Evolutionary conservation across 1,140 invertebrate species (phyloP).

Genomic region (Procambarus virginalis): DNA sequence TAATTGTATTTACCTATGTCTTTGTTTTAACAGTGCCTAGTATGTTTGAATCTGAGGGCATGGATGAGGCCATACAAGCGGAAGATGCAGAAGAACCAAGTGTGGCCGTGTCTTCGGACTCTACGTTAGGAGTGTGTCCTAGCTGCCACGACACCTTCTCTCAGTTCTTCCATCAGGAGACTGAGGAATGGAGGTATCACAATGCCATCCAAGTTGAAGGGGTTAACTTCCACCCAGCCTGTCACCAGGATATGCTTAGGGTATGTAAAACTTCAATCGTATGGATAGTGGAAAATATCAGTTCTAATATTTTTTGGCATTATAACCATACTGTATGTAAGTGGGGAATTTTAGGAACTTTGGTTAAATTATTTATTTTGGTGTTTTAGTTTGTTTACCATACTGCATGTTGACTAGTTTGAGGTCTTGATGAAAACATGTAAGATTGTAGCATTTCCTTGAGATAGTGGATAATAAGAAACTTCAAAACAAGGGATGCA

Average conservation of each 20-base stretch:
- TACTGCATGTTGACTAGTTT: no score
- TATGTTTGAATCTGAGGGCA: conserved; percentile 86
- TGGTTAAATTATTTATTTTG: no score
- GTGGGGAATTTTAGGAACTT: no score
- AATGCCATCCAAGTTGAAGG: conserved; percentile 86
- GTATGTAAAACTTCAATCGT: conserved; percentile 74
- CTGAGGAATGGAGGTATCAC: conserved; percentile 95
- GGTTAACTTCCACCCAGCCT: conserved; percentile 91
- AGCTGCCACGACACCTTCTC: conserved; percentile 94
- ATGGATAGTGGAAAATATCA: background rate
- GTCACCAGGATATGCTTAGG: conserved; percentile 89
- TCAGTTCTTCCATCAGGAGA: conserved; percentile 95
- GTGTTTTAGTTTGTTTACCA: no score
- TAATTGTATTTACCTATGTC: background rate
- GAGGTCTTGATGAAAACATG: no score
- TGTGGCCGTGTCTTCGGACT: conserved; percentile 76
- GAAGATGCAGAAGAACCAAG: conserved; percentile 76
- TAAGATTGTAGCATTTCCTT: no score
- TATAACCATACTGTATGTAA: no score
- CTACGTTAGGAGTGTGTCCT: conserved; percentile 81
- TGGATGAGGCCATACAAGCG: conserved; percentile 72
- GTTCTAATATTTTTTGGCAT: background rate
- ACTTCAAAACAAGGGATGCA: no score
- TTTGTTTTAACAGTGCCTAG: conserved; percentile 82
- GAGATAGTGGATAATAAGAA: no score